Percentiles rank a stretch among this genome's conserved stretches.
phyloP scores from a whole-genome alignment of 2,888 invertebrate genomes.

The Acrocera orbiculus region DNA sequence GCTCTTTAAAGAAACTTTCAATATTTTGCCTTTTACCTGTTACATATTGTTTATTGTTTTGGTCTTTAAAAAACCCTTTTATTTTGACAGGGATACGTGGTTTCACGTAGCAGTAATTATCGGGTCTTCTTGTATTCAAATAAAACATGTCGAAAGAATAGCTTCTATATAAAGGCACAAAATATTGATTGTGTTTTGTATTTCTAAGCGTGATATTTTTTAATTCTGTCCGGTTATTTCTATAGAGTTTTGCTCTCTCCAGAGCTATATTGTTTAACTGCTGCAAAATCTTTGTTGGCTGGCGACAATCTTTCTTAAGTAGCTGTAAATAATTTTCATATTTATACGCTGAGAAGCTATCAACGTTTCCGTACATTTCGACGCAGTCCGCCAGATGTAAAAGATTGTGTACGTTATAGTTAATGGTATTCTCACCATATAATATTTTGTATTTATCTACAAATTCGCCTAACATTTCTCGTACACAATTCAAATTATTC shows the following conservation, averaged over 20 bases:
- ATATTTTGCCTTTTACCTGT: background rate
- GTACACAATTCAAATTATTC: background rate
- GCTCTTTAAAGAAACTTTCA: background rate
- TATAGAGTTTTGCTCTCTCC: too few species aligned
- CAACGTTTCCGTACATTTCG: background rate
- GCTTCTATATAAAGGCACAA: too few species aligned
- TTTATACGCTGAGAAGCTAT: constrained; percentile 2
- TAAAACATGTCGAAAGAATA: too few species aligned
- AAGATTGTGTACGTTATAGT: background rate
- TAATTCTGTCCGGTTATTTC: too few species aligned
- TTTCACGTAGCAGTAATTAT: too few species aligned
- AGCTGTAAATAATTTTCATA: constrained; percentile 1
- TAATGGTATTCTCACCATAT: background rate
- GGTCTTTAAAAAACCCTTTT: background rate
- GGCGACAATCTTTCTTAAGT: constrained; percentile 1
- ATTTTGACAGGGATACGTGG: too few species aligned
- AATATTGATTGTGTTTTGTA: too few species aligned
- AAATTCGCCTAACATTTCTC: background rate
- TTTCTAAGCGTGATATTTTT: too few species aligned
- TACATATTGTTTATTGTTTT: background rate
- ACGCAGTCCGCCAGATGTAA: background rate
- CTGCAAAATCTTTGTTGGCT: too few species aligned
- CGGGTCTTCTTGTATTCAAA: too few species aligned
- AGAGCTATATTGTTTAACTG: too few species aligned
- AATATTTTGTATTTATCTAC: background rate